Evolutionary conservation across 2,888 invertebrate genomes (phyloP), one percentile per base, ranked within the genome.

Genomic region (Nebria salina): DNA sequence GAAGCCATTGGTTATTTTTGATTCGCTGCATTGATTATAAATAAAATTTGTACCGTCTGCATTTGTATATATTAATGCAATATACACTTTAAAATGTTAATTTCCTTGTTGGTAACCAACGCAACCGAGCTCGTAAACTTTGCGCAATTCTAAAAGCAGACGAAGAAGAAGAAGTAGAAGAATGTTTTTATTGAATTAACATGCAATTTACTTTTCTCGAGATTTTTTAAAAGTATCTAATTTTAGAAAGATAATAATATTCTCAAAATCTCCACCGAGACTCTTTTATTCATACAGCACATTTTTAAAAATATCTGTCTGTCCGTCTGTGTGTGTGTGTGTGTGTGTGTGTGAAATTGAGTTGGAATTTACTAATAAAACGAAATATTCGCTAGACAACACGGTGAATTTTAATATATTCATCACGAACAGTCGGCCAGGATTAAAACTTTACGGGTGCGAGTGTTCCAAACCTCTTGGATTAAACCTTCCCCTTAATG

Each of bases 391-490:
- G 54, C 54, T 54, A 54, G 54, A 41, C 15, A 77, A 77, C 77
- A 77, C 72, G 77, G 73, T 78, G 42, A 78, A 73, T 78, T 78
- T 78, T 78, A 78, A 78, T 78, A 78, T 78, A 74, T 78, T 74
- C 74, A 65, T 74, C 74, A 66, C 72, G 65, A 78, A 74, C 74
- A 78, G 78, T 78, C 66, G 78, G 43, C 65, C 73, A 66, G 78
- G 78, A 78, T 78, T 78, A 78, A 74, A 78, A 78, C 78, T 78
- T 78, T 78, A 66, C 73, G 20, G 78, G 34, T 78, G 73, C 74
- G 78, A 74, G 78, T 78, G 26, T 65, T 68, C 9, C 25, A 68
- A 65, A 15, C 66, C 76, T 68, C 66, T 65, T 25, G 74, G 74
- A 74, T 73, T 78, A 78, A 77, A 78, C 41, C 74, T 74, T 43